Evolutionary conservation across 2,888 invertebrate genomes (phyloP).

Genomic region (Sthenelais limicola): DNA sequence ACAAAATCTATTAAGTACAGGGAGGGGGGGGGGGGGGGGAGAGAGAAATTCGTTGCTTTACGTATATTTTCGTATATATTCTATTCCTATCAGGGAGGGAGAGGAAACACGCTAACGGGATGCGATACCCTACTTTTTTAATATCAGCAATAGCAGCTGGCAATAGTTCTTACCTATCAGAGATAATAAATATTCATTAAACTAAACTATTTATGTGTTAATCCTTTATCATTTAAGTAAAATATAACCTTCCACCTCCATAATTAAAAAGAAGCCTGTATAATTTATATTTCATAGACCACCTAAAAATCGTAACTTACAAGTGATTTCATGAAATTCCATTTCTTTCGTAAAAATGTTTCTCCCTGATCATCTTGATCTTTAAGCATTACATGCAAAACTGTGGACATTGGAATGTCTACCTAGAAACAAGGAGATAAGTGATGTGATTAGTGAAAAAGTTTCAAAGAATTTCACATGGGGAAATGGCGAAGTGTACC

Average conservation of each 20-base stretch:
- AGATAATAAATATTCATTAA: not conserved
- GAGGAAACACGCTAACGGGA: too few species aligned
- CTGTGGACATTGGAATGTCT: constrained; percentile 54
- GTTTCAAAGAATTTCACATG: not conserved
- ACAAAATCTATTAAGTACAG: not conserved
- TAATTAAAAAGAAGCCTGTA: not conserved
- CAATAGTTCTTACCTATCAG: too few species aligned
- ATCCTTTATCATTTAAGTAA: not conserved
- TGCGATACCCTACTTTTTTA: too few species aligned
- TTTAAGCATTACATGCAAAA: constrained; percentile 54
- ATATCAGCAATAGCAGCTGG: too few species aligned
- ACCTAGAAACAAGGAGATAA: constrained; percentile 53
- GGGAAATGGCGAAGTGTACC: too few species aligned
- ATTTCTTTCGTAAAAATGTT: constrained; percentile 54
- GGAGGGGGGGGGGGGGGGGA: too few species aligned
- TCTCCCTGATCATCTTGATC: constrained; percentile 47
- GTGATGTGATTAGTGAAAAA: not conserved
- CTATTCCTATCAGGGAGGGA: too few species aligned
- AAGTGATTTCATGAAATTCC: constrained; percentile 53
- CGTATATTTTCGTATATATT: too few species aligned
- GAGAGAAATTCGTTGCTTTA: too few species aligned
- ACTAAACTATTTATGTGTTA: not conserved
- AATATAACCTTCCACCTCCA: not conserved
- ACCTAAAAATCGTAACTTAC: constrained; percentile 49
- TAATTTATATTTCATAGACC: too few species aligned